A percentile compares a stretch with the other conserved stretches of the same genome.
Conservation (phyloP, 1,140 invertebrate species). For the Drosophila persimilis region DNA sequence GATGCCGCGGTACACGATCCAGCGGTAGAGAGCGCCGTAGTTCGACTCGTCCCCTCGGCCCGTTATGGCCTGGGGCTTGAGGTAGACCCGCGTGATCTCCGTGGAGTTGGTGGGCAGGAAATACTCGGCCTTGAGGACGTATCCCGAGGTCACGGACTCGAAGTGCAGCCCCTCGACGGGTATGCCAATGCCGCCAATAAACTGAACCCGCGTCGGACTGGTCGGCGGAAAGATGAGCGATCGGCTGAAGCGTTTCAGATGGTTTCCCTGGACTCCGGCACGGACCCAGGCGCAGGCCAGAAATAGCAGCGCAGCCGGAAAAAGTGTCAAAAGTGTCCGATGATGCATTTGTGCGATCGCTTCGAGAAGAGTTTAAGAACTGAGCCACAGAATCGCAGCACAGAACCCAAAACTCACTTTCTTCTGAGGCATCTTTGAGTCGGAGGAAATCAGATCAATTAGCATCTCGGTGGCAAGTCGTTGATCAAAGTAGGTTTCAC, state of each 20-base stretch:
- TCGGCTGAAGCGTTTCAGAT: constrained; percentile 59
- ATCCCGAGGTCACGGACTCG: constrained; percentile 79
- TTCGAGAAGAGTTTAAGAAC: constrained; percentile 33
- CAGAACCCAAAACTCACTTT: constrained; percentile 51
- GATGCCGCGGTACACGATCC: constrained; percentile 76
- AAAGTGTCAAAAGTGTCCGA: constrained; percentile 1
- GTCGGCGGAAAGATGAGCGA: constrained; percentile 75
- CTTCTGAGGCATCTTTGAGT: constrained; percentile 15
- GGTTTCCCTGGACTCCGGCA: background rate
- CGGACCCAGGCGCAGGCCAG: background rate
- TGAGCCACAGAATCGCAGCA: background rate
- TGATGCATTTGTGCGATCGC: constrained; percentile 37
- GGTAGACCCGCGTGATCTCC: constrained; percentile 58
- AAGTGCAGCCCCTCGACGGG: constrained; percentile 73
- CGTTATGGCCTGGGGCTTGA: constrained; percentile 62
- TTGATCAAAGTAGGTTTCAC: constrained; percentile 32
- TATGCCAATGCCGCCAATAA: constrained; percentile 80
- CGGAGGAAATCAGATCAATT: constrained; percentile 60
- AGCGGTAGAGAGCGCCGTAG: constrained; percentile 62
- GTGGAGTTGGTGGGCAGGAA: constrained; percentile 70
- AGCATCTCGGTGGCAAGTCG: constrained; percentile 40
- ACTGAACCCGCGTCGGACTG: constrained; percentile 76
- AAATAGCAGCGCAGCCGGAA: background rate
- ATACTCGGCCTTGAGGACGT: constrained; percentile 80
- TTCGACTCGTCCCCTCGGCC: constrained; percentile 27